Evolutionary conservation across 2,888 invertebrate genomes (phyloP).

Genomic region (Polyommatus iphigenia): DNA sequence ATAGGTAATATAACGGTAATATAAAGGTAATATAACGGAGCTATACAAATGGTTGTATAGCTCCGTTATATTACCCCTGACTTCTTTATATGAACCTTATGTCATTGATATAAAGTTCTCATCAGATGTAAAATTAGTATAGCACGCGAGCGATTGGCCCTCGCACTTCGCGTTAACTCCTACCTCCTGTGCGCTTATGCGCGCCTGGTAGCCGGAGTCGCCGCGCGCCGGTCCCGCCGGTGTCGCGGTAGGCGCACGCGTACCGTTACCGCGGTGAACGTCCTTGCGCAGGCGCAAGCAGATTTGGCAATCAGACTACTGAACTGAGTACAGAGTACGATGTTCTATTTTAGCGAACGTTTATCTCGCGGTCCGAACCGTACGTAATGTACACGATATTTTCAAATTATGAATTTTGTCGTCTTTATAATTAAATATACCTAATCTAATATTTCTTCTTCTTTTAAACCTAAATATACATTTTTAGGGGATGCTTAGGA

Average conservation of each 20-base stretch:
- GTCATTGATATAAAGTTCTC: background rate
- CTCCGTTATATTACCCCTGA: background rate
- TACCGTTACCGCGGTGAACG: constrained; percentile 58
- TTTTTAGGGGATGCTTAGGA: no score
- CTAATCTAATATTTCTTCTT: no score
- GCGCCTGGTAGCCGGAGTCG: constrained; percentile 14
- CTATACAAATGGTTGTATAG: background rate
- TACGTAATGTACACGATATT: no score
- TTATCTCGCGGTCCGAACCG: no score
- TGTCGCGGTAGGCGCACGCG: constrained; percentile 42
- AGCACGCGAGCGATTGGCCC: background rate
- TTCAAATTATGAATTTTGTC: no score
- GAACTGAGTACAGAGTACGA: no score
- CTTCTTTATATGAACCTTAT: background rate
- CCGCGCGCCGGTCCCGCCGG: constrained; percentile 15
- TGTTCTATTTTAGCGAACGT: no score
- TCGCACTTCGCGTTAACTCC: background rate
- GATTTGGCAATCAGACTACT: no score
- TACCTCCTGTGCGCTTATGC: background rate
- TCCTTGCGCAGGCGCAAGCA: constrained; percentile 36
- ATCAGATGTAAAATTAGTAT: background rate
- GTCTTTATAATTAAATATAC: no score
- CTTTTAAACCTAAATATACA: no score
- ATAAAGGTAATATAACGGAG: background rate
- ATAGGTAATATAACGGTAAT: no score